Evolutionary conservation across 2,113 vertebrate genomes (phyloP).

Genomic region (Plecotus auritus): DNA sequence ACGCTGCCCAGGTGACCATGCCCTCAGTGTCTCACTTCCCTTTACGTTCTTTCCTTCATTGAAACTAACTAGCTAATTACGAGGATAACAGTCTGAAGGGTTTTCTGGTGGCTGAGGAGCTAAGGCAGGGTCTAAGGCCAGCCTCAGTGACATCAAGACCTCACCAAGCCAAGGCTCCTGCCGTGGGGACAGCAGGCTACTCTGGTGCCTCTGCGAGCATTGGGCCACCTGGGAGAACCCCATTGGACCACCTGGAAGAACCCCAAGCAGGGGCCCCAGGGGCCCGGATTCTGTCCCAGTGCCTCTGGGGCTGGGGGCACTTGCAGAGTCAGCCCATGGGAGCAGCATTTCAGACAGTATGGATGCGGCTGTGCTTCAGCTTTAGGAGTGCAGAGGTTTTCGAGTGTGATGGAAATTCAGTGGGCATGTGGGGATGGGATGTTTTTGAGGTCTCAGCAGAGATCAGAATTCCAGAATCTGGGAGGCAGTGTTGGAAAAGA

Average conservation of each 20-base stretch:
- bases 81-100: background rate
- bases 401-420: too few relatives aligned
- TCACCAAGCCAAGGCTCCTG: background rate
- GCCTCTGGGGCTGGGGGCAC: too few relatives aligned
- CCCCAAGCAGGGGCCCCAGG: too few relatives aligned
- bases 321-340: fast-evolving
- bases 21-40: background rate
- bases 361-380: fast-evolving
- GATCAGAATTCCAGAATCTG: background rate
- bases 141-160: fast-evolving
- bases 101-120: background rate
- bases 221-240: background rate
- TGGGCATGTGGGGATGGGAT: too few relatives aligned
- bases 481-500: background rate
- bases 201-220: fast-evolving
- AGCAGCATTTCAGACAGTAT: background rate
- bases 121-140: background rate
- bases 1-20: background rate
- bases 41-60: background rate
- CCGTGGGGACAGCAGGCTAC: too few relatives aligned
- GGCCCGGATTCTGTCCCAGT: fast-evolving
- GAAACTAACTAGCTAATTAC: background rate
- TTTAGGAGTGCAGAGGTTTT: fast-evolving
- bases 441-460: background rate
- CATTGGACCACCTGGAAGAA: background rate